These are phyloP conservation scores for Uromys caudimaculatus DNA, from an alignment of 2,797 vertebrate genomes.

Conservation along the genomic window DNA sequence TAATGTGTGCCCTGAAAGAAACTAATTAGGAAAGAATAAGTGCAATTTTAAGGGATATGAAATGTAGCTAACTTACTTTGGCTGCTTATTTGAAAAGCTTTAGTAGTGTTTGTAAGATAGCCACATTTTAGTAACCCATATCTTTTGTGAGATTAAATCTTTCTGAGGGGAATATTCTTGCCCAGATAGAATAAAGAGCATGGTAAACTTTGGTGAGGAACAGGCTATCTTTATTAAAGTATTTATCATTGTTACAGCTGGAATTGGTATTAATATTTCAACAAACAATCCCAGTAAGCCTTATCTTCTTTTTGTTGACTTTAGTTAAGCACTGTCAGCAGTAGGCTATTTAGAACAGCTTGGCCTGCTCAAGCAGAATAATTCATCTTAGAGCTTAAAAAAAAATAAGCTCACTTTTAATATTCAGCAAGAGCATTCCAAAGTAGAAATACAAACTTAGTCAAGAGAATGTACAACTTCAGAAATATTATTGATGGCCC, in stretches of 20 bases:
- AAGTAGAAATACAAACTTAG: slow-evolving; percentile 72
- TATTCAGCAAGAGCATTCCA: slow-evolving; percentile 44
- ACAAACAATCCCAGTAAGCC: slow-evolving; percentile 67
- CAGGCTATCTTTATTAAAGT: slow-evolving; percentile 76
- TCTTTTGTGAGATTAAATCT: slow-evolving; percentile 80
- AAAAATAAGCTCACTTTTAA: slow-evolving; percentile 56
- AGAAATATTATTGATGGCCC: slow-evolving; percentile 37
- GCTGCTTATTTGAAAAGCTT: slow-evolving; percentile 62
- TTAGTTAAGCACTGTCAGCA: slow-evolving; percentile 78
- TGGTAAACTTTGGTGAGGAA: slow-evolving; percentile 53
- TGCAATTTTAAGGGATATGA: slow-evolving; percentile 35
- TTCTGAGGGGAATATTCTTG: slow-evolving; percentile 59
- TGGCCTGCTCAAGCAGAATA: slow-evolving; percentile 71
- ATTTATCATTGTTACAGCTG: slow-evolving; percentile 78
- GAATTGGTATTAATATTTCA: slow-evolving; percentile 84
- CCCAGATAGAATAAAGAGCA: slow-evolving; percentile 53
- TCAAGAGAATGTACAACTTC: slow-evolving; percentile 10
- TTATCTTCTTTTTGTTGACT: slow-evolving; percentile 81
- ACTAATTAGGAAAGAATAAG: slow-evolving; percentile 57
- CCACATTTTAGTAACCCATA: slow-evolving; percentile 75
- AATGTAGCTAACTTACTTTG: not conserved
- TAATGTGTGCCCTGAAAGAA: not conserved
- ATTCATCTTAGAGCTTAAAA: slow-evolving; percentile 67
- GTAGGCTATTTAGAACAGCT: slow-evolving; percentile 64
- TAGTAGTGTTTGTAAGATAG: slow-evolving; percentile 56